Evolutionary conservation across 2,888 invertebrate genomes (phyloP), one percentile per base, ranked within the genome.

Genomic region (Teinopalpus imperialis): DNA sequence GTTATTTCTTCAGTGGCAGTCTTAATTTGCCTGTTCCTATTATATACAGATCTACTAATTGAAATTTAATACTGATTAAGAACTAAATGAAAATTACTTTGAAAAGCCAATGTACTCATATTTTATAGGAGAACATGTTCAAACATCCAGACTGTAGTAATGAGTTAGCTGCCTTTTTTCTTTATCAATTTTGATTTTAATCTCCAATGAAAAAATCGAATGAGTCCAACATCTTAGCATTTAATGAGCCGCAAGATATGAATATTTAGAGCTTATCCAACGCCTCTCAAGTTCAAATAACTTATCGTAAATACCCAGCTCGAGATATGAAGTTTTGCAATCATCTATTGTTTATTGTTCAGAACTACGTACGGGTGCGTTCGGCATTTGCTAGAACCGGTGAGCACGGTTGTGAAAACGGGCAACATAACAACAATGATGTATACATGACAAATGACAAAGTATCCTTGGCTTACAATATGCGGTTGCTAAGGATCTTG

Each of bases 341-440:
- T 59, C 57, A 49, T 43, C 67, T 61, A 77, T 80, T 81, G 79
- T 81, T 77, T 74, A 68, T 65, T 66, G 66, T 69, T 48, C 31
- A 34, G 43, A 49, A 35, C 16, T 36, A 18, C 24, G 37, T 52
- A 48, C 36, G 40, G 44, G 43, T 45, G 39, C 40, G 39, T 29
- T 39, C 44, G 46, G 40, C 52, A 56, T 48, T 56, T 49, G 42
- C 49, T 52, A 50, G 50, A 54, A 48, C 35, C 43, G 49, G 55
- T 56, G 61, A 59, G 58, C 58, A 64, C 60, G 59, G 56, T 67
- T 72, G 68, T 65, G 71, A 65, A 76, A 71, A 67, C 62, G 61
- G 61, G 59, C 56, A 63, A 62, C 55, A 60, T 63, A 63, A 68
- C 67, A 62, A 63, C 61, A 62, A 52, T 62, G 63, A 69, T 63